Evolutionary conservation across 2,797 vertebrate species (phyloP).

Genomic region (Arctocebus calabarensis): DNA sequence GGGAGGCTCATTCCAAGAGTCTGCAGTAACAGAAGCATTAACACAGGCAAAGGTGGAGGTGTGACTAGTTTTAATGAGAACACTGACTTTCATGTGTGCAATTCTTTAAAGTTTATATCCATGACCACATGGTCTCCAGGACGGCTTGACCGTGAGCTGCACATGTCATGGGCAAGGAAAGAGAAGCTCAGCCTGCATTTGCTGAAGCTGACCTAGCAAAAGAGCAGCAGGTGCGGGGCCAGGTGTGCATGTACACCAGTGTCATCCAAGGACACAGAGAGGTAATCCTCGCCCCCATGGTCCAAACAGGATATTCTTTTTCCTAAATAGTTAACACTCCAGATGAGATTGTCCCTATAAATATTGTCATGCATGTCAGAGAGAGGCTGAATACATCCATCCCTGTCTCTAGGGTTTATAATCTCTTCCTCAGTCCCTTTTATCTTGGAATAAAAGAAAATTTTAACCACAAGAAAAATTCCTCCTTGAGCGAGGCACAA

Average conservation of each 20-base stretch:
- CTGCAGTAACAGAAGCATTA: background rate
- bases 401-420: background rate
- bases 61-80: background rate
- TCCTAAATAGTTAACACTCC: background rate
- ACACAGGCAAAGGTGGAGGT: background rate
- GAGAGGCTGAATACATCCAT: background rate
- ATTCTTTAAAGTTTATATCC: background rate
- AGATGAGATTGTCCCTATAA: background rate
- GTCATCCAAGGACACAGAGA: background rate
- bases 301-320: background rate
- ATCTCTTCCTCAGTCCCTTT: background rate
- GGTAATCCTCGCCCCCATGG: too few species aligned
- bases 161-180: background rate
- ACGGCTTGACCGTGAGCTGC: too few species aligned
- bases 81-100: background rate
- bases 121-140: background rate
- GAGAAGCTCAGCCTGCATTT: background rate
- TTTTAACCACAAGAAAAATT: constrained; percentile 2
- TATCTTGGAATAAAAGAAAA: background rate
- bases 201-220: background rate
- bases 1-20: background rate
- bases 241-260: rapidly evolving
- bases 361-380: background rate
- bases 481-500: background rate
- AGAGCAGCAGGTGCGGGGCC: background rate